phyloP scores from a whole-genome alignment of 2,888 invertebrate species.

The Ophioninae sp. region DNA sequence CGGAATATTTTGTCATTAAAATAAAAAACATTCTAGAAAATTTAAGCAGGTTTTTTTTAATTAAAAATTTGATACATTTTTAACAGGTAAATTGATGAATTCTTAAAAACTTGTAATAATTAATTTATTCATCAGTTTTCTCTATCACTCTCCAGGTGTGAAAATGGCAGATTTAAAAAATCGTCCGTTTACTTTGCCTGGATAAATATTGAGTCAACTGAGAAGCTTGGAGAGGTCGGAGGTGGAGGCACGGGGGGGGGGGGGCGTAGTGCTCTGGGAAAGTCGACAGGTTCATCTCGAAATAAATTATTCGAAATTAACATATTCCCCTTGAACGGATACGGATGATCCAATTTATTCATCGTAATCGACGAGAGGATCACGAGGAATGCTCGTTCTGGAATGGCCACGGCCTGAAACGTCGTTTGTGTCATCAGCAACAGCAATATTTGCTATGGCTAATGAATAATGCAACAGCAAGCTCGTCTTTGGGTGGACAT shows the following conservation, averaged over 20 bases:
- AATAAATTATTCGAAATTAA: constrained; percentile 30
- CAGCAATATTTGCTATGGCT: constrained; percentile 43
- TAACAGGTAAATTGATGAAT: too few relatives aligned
- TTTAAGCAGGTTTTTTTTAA: too few relatives aligned
- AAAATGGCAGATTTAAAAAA: background rate
- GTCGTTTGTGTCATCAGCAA: constrained; percentile 41
- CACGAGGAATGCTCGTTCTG: constrained; percentile 12
- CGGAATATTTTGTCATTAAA: too few relatives aligned
- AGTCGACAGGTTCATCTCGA: background rate
- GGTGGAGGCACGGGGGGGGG: too few relatives aligned
- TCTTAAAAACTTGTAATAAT: too few relatives aligned
- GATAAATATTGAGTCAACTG: constrained; percentile 1
- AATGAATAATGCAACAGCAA: constrained; percentile 52
- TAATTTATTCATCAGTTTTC: constrained; percentile 1
- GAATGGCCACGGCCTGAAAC: constrained; percentile 29
- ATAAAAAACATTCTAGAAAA: too few relatives aligned
- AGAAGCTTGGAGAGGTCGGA: background rate
- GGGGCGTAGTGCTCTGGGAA: background rate
- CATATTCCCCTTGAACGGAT: background rate
- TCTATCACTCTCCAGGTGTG: background rate
- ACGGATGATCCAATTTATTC: constrained; percentile 37
- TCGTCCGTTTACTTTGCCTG: background rate
- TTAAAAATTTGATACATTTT: too few relatives aligned
- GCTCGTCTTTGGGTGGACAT: constrained; percentile 48
- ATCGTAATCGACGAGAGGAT: constrained; percentile 23